Conservation (phyloP, 2,797 vertebrate species). For the Enteromius unitaeniatus region DNA sequence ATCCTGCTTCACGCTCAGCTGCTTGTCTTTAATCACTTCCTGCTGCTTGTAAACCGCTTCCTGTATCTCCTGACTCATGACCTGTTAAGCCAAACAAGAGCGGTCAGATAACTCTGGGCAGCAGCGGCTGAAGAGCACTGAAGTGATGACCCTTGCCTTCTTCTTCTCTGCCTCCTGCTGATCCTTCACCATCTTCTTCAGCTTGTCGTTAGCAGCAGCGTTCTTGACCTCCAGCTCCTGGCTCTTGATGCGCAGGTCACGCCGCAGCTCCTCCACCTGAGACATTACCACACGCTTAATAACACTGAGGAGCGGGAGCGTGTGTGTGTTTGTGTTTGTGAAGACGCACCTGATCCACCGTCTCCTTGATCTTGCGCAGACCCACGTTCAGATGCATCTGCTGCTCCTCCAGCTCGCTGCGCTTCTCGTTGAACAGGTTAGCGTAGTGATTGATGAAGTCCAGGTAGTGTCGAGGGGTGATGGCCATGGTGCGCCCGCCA, state of each 20-base stretch:
- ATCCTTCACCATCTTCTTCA: conserved; percentile 99
- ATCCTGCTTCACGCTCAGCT: conserved; percentile 93
- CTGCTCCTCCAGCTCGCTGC: conserved; percentile 97
- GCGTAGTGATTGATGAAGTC: conserved; percentile 99
- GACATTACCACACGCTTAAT: not conserved
- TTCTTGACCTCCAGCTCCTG: conserved; percentile 98
- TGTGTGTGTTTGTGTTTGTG: fast-evolving
- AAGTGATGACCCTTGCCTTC: conserved; percentile 79
- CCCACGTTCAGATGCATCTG: conserved; percentile 99
- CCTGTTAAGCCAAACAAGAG: conserved; percentile 73
- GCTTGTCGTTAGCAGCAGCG: conserved; percentile 96
- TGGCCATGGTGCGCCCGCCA: conserved; percentile 95
- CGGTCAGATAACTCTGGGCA: not conserved
- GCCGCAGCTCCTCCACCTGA: conserved; percentile 95
- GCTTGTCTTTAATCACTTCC: conserved; percentile 95
- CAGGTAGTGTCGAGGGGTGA: conserved; percentile 97
- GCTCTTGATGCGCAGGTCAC: conserved; percentile 97
- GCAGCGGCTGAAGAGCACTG: too few relatives aligned
- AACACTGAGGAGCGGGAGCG: not conserved
- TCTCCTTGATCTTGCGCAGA: conserved; percentile 98
- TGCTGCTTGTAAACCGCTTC: conserved; percentile 97
- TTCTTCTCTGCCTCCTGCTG: conserved; percentile 99
- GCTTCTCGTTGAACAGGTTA: conserved; percentile 97
- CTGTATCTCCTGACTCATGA: conserved; percentile 99
- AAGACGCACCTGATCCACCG: conserved; percentile 92